Evolutionary conservation across 2,888 invertebrate genomes (phyloP).

Genomic region (Branchellion lobata): DNA sequence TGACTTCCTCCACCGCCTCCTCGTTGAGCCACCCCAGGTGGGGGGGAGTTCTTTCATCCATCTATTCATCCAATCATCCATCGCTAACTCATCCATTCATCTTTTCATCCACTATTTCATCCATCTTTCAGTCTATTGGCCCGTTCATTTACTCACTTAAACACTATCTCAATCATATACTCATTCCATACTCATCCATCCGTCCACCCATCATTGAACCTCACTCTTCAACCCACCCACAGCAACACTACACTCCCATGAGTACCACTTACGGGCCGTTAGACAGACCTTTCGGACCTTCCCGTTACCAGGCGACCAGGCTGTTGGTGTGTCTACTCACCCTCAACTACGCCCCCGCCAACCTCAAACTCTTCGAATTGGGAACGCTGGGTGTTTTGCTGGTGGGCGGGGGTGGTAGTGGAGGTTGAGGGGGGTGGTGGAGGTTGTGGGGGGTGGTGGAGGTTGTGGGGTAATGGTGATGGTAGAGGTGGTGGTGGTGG

Average conservation of each 20-base stretch:
- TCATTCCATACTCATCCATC: no score
- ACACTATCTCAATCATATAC: no score
- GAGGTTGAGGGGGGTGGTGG: no score
- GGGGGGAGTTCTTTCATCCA: not conserved
- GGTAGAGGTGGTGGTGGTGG: not conserved
- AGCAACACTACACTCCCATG: conserved; percentile 66
- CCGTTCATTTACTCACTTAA: no score
- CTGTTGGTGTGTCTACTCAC: conserved; percentile 74
- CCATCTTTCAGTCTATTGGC: no score
- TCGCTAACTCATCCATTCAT: no score
- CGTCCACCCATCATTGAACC: no score
- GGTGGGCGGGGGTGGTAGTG: conserved; percentile 63
- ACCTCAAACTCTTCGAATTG: conserved; percentile 69
- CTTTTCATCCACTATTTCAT: no score
- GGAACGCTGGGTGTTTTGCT: conserved; percentile 67
- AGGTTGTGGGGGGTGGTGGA: not conserved
- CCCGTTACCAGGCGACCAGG: conserved; percentile 77
- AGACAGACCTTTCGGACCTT: conserved; percentile 76
- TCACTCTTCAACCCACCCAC: conserved; percentile 37
- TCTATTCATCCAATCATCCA: no score
- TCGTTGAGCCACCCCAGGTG: conserved; percentile 73
- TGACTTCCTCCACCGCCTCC: conserved; percentile 71
- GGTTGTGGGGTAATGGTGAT: not conserved
- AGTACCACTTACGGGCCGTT: conserved; percentile 73
- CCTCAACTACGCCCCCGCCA: conserved; percentile 73